These are phyloP conservation scores for Pachycephala philippinensis DNA, from an alignment of 2,113 vertebrate genomes.

Conservation along the genomic window DNA sequence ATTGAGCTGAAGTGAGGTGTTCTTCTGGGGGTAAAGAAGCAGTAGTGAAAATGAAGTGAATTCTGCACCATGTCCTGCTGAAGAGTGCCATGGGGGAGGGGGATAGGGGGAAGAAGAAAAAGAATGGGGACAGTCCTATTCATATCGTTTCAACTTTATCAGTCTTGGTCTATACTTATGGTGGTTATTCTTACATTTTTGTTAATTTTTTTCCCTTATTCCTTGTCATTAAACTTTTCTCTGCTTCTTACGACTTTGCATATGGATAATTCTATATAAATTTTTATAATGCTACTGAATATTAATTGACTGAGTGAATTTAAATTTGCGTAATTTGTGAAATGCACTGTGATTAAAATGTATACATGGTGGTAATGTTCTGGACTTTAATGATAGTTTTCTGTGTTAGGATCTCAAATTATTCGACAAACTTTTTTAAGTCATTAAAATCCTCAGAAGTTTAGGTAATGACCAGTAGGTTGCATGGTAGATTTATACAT, in stretches of 20 bases:
- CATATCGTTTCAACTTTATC: not conserved
- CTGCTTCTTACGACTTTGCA: not conserved
- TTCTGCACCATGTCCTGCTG: not conserved
- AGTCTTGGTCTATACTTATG: not conserved
- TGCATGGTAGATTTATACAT: not conserved
- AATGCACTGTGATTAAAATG: not conserved
- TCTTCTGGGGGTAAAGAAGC: not conserved
- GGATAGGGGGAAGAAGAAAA: not conserved
- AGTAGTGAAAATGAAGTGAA: not conserved
- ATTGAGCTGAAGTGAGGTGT: not conserved
- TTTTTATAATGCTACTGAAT: not conserved
- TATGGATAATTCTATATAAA: not conserved
- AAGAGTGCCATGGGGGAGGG: rapidly evolving
- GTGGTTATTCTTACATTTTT: not conserved
- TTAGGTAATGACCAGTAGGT: not conserved
- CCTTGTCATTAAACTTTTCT: not conserved
- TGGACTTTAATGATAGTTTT: not conserved
- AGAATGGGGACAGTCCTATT: not conserved
- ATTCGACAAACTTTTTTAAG: not conserved
- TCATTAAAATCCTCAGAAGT: not conserved
- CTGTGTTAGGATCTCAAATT: not conserved
- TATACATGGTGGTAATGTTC: not conserved
- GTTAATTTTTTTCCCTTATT: not conserved
- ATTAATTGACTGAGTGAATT: not conserved
- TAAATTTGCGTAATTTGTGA: not conserved